Base-by-base conservation (phyloP, 2,113 vertebrate species). In the Panurus biarmicus region DNA sequence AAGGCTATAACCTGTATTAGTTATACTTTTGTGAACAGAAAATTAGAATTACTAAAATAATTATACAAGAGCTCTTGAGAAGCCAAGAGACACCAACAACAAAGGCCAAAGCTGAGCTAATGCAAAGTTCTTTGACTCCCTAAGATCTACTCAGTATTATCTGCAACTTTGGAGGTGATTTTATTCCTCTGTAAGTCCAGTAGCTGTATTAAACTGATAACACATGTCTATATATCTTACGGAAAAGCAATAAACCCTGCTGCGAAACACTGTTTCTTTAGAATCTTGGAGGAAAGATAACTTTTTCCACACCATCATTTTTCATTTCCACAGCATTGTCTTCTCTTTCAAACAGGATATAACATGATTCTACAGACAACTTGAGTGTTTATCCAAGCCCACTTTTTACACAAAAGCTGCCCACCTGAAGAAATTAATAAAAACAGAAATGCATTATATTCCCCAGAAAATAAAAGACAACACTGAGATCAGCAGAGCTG, bases 151-250 rank as follows among this genome's bases (percentile, higher is more conserved):
- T 87, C 95, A 96, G 94, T 96, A 94, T 96, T 91, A 69, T 88
- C 75, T 91, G 89, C 85, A 95, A 94, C 82, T 96, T 67, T 80
- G 87, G 86, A 80, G 96, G 86, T 80, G 66, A 95, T 90, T 84
- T 94, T 97, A 93, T 73, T 97, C 85, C 94, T 93, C 87, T 92
- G 47, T 38, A 74, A 96, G 93, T 73, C 94, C 94, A 97, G 94
- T 97, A 95, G 93, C 97, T 98, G 96, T 89, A 96, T 93, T 97
- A 90, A 97, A 96, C 97, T 97, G 98, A 98, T 98, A 98, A 98
- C 94, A 92, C 77, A 75, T 85, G 95, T 97, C 96, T 97, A 96
- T 98, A 96, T 97, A 97, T 98, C 87, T 97, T 91, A 96, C 85
- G 71, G 31, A 74, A 94, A 94, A 97, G 96, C 95, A 97, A 91